Evolutionary conservation across 1,140 invertebrate species (phyloP), one percentile per base, ranked within the genome.

Genomic region (Patella vulgata): DNA sequence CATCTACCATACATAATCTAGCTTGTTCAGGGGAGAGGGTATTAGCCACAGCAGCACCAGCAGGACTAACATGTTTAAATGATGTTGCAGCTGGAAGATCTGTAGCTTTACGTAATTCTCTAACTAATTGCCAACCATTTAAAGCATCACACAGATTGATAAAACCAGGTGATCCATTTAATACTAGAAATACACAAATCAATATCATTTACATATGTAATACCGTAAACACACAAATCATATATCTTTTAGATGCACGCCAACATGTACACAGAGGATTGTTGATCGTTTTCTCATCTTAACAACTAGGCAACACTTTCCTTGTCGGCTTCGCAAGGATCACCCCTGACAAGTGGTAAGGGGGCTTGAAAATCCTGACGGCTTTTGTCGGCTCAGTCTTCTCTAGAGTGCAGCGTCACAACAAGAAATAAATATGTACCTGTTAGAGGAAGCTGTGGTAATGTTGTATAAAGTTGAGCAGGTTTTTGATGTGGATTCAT

Each of bases 401-500:
- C n/a, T n/a, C n/a, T n/a, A n/a, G n/a, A n/a, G n/a, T n/a, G n/a
- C n/a, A n/a, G n/a, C n/a, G n/a, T n/a, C n/a, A n/a, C n/a, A n/a
- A n/a, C n/a, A n/a, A n/a, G n/a, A n/a, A n/a, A n/a, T n/a, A n/a
- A n/a, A n/a, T n/a, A n/a, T n/a, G 51, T 77, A 90, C 89, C 89
- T 84, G 85, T 93, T 1, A 99, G 79, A 0, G 97, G 97, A 47
- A 99, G 85, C 47, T 92, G 87, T 21, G 90, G 85, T 17, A 91
- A 80, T 9, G 90, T 91, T 0, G 94, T 96, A 81, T 90, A 83
- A 0, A 99, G 85, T 78, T 98, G 95, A 0, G 97, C 97, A 3
- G 95, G 94, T 79, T 95, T 96, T 81, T 99, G 96, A 80, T 99
- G 96, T 0, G 96, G 96, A 85, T 99, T 99, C 93, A 97, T 98